These are phyloP conservation scores for Zaprionus capensis DNA, from an alignment of 1,140 invertebrate species.

Conservation along the genomic window DNA sequence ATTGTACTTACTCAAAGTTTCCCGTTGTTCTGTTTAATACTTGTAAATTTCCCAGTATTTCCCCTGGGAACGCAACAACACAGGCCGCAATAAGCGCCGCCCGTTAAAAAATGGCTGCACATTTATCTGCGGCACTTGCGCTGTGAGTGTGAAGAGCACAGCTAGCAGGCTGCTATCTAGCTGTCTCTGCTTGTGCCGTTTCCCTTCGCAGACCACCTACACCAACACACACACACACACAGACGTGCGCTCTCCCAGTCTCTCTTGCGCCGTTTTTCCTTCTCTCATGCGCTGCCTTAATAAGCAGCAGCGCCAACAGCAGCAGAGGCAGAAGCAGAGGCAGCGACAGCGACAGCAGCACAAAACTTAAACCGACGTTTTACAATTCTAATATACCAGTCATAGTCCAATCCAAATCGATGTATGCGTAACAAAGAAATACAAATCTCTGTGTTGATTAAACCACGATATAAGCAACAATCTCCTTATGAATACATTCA, in stretches of 20 bases:
- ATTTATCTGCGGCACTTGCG: conserved; percentile 58
- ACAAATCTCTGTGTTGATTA: conserved; percentile 41
- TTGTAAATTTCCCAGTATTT: conserved; percentile 72
- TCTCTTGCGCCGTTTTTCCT: conserved; percentile 18
- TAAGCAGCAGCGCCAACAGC: conserved; percentile 14
- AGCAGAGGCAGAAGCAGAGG: not conserved
- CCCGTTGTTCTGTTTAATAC: not conserved
- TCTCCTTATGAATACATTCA: conserved; percentile 12
- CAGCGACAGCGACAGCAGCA: conserved; percentile 37
- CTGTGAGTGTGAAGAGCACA: conserved; percentile 35
- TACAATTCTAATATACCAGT: conserved; percentile 57
- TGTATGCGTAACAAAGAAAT: conserved; percentile 56
- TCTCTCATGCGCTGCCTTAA: conserved; percentile 36
- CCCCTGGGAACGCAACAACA: conserved; percentile 30
- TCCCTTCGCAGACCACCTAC: conserved; percentile 27
- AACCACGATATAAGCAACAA: conserved; percentile 16
- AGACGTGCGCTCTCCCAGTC: not conserved
- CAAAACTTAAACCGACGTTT: conserved; percentile 76
- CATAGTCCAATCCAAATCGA: conserved; percentile 53
- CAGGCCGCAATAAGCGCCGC: conserved; percentile 55
- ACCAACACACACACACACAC: conserved; percentile 6
- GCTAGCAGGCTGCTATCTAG: conserved; percentile 19
- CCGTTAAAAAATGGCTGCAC: conserved; percentile 76
- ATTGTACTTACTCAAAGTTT: not conserved
- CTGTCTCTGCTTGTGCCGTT: conserved; percentile 21